These are phyloP conservation scores for Mythimna impura DNA, from an alignment of 2,888 invertebrate genomes.

Conservation along the genomic window DNA sequence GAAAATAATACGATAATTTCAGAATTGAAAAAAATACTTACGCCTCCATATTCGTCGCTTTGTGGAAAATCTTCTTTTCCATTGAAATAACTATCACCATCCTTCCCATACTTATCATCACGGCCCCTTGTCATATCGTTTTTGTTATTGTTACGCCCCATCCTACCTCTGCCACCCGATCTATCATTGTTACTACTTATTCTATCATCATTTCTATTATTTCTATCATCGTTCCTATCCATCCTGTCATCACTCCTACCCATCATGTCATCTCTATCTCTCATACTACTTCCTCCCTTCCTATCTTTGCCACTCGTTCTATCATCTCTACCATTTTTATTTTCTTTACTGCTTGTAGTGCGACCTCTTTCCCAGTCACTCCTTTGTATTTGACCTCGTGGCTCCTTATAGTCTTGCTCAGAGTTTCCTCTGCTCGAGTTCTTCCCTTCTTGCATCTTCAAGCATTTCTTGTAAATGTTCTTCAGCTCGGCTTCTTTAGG, in stretches of 20 bases:
- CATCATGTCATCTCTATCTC: conserved; percentile 66
- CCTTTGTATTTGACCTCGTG: conserved; percentile 69
- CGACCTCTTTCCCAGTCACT: conserved; percentile 71
- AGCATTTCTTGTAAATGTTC: conserved; percentile 90
- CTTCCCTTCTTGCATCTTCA: conserved; percentile 83
- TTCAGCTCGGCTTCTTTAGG: conserved; percentile 91
- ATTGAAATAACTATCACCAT: conserved; percentile 66
- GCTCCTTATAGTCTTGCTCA: conserved; percentile 77
- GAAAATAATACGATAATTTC: neutral
- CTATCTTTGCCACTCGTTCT: conserved; percentile 63
- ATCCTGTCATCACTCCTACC: conserved; percentile 64
- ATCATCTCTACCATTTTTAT: conserved; percentile 66
- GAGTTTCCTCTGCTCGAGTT: conserved; percentile 72
- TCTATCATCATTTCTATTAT: conserved; percentile 55
- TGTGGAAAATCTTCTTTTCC: conserved; percentile 74
- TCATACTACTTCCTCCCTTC: conserved; percentile 49
- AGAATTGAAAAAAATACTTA: conserved; percentile 68
- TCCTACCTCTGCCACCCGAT: conserved; percentile 43
- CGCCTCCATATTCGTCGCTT: conserved; percentile 76
- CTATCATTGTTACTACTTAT: conserved; percentile 52
- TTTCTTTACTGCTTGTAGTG: conserved; percentile 64
- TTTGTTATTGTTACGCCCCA: conserved; percentile 34
- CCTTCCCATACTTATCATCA: conserved; percentile 61
- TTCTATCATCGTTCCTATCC: conserved; percentile 60
- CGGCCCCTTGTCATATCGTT: conserved; percentile 60